These are phyloP conservation scores for Sarcophaga carnaria DNA, from an alignment of 2,888 invertebrate species.

Conservation along the genomic window DNA sequence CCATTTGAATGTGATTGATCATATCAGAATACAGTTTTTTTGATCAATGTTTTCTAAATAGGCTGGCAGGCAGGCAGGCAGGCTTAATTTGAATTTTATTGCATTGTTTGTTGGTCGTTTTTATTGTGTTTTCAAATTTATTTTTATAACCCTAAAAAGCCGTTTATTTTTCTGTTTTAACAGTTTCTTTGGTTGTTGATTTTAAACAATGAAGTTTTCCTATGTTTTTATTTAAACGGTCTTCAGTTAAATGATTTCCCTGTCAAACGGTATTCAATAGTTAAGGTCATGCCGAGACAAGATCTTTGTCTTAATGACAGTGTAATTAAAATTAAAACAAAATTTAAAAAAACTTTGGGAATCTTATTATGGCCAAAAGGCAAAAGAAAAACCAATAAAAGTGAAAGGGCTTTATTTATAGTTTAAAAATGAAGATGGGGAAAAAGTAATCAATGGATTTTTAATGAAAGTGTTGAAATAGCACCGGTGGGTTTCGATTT, in stretches of 20 bases:
- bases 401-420: slow-evolving; percentile 11
- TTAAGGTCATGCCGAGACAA: background rate
- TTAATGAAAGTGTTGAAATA: slow-evolving; percentile 26
- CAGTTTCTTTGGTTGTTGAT: background rate
- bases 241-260: slow-evolving; percentile 10
- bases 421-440: background rate
- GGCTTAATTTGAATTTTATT: slow-evolving; percentile 34
- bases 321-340: slow-evolving; percentile 3
- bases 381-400: slow-evolving; percentile 8
- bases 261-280: slow-evolving; percentile 15
- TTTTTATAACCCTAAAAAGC: background rate
- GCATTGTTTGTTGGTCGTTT: background rate
- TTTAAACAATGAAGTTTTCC: background rate
- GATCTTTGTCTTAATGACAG: background rate
- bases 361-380: too few relatives aligned
- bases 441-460: slow-evolving; percentile 4
- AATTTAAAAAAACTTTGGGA: background rate
- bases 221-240: background rate
- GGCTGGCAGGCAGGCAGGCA: too few relatives aligned
- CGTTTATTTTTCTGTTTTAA: background rate
- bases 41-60: slow-evolving; percentile 12
- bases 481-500: background rate
- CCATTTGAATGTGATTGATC: slow-evolving; percentile 26
- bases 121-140: background rate
- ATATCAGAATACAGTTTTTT: slow-evolving; percentile 18